Evolutionary conservation across 2,113 vertebrate species (phyloP), one percentile per base, ranked within the genome.

Genomic region (Neodontobutis hainanensis): DNA sequence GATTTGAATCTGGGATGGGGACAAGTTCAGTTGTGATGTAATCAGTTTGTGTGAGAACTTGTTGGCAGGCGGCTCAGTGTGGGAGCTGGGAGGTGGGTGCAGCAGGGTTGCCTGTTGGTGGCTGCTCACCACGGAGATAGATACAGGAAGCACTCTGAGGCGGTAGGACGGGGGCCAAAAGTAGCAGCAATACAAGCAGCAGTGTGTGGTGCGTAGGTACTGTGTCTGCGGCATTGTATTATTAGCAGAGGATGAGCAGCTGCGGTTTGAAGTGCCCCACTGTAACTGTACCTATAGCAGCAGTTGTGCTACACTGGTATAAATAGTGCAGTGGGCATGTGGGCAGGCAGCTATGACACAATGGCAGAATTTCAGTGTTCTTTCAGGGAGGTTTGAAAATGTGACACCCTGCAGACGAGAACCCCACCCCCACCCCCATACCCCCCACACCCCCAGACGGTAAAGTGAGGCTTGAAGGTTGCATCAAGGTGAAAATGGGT

Each of bases 251-350:
- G 66, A 73, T 42, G 73, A 75, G 86, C 88, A 88, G 89, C 87
- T 85, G 85, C 72, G 82, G 78, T 73, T 78, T 81, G 81, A 88
- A 85, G 85, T 69, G 75, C 45, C 66, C 67, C 73, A 77, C 86
- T 88, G 86, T 90, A 86, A 88, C 84, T 86, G 88, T 87, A 89
- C 82, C 89, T 85, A 87, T 80, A 87, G 80, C 61, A 87, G 84
- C 89, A 91, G 88, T 88, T 91, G 89, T 85, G 89, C 53, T 77
- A 65, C 60, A 82, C 80, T 53, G 82, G 79, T 91, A 91, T 87
- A 89, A 91, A 91, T 91, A 89, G 87, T 81, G 70, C 40, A 11
- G 50, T 8, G 85, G 81, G 83, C 81, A 85, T 85, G 85, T 73
- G 56, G 34, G 68, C 62, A 68, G 80, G 77, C 86, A 65, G 75